Percentiles rank a stretch among this genome's conserved stretches.
Conservation (phyloP, 2,797 vertebrate genomes). For the Xerus rutilus region DNA sequence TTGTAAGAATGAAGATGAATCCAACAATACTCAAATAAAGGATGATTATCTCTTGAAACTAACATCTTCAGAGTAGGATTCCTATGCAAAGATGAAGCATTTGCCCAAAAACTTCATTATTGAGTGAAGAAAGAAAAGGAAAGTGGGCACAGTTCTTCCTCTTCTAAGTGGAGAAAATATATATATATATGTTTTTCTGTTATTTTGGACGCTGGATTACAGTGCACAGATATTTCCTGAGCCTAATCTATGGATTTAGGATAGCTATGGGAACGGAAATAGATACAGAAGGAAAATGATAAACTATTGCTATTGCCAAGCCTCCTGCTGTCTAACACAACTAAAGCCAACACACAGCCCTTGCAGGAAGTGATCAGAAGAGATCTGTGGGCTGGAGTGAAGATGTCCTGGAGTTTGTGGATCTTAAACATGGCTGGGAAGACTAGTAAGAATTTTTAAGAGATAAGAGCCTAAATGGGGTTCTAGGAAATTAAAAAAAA, state of each 20-base stretch:
- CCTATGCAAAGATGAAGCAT: background rate
- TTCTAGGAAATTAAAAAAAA: background rate
- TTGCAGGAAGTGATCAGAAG: background rate
- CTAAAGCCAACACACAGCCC: background rate
- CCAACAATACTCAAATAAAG: background rate
- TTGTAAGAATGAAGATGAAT: background rate
- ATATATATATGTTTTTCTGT: background rate
- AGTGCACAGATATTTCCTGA: background rate
- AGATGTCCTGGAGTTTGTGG: background rate
- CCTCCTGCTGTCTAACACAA: background rate
- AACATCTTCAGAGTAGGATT: background rate
- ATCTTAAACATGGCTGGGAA: background rate
- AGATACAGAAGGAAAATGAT: background rate
- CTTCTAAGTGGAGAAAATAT: background rate
- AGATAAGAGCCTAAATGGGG: background rate
- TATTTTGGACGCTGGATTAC: background rate
- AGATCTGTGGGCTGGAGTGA: background rate
- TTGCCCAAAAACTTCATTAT: constrained; percentile 17
- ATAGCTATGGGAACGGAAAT: background rate
- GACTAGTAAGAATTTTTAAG: background rate
- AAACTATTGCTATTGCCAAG: background rate
- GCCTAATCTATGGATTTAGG: background rate
- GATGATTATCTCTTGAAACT: background rate
- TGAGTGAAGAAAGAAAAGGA: background rate
- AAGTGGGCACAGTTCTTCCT: background rate